Evolutionary conservation across 2,888 invertebrate species (phyloP), one percentile per base, ranked within the genome.

Genomic region (Drosophila cognata): DNA sequence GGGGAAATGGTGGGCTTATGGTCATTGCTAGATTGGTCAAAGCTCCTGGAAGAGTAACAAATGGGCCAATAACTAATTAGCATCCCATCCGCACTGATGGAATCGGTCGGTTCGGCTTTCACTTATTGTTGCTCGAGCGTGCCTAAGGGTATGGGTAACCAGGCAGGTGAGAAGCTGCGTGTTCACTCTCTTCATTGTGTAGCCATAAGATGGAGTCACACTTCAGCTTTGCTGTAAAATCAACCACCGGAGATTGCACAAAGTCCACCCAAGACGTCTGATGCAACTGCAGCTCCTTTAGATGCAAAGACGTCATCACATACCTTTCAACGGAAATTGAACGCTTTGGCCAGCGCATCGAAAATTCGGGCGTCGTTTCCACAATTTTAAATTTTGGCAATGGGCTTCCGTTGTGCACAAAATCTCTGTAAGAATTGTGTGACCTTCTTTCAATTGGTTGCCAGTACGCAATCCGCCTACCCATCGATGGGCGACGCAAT

Each of bases 71-170:
- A 5, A 16, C 35, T 25, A 7, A 8, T 8, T 21, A 2, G 5
- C 2, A 21, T 21, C 91, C 86, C 88, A 93, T 93, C 93, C 88
- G 91, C 89, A 87, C 92, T 92, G 63, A 93, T 91, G 25, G 93
- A 90, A 66, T 79, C 64, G 51, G 46, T 13, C n/a, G 58, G 36
- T 59, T 88, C 77, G 11, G 91, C 88, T 64, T 91, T 92, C 36
- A 50, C 66, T 62, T 71, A 71, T 56, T 57, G 38, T 31, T 38
- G 29, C 28, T 58, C 50, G 18, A 36, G 18, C 60, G 51, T 55
- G 31, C 21, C 36, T 64, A 61, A 53, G 56, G 55, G 51, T 74
- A 63, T 31, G 13, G 25, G 13, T n/a, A n/a, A 21, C 28, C 36
- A 18, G n/a, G 16, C 21, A 43, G 41, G 41, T n/a, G 10, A 4